A percentile compares a stretch with the other conserved stretches of the same genome.
Conservation (phyloP, 2,797 vertebrate species). For the Scomberomorus guttatus region DNA sequence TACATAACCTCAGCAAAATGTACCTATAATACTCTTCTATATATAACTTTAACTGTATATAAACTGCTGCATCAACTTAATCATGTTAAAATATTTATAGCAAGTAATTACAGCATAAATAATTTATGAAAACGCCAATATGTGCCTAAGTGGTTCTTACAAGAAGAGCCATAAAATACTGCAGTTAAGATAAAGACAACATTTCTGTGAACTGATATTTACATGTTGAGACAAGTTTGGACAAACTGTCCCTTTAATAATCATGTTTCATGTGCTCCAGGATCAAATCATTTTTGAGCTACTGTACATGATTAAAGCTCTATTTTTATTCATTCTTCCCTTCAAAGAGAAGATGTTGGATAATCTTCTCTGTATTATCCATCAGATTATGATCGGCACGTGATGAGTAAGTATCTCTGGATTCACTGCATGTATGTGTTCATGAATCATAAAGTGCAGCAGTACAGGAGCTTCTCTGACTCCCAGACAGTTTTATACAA, state of each 20-base stretch:
- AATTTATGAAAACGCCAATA: too few relatives aligned
- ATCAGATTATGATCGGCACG: conserved; percentile 56
- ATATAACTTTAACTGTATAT: too few relatives aligned
- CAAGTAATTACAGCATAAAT: too few relatives aligned
- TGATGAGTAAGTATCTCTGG: conserved; percentile 37
- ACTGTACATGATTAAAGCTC: conserved; percentile 26
- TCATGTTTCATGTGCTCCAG: conserved; percentile 2
- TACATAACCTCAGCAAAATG: too few relatives aligned
- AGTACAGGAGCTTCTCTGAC: not conserved
- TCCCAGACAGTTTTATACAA: not conserved
- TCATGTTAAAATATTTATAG: too few relatives aligned
- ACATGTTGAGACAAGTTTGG: not conserved
- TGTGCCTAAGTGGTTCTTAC: too few relatives aligned
- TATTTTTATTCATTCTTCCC: conserved; percentile 39
- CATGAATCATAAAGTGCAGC: not conserved
- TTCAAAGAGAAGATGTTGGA: conserved; percentile 30
- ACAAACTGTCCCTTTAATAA: conserved; percentile 17
- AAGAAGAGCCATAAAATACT: too few relatives aligned
- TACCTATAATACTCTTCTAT: too few relatives aligned
- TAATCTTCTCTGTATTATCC: conserved; percentile 53
- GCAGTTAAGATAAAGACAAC: too few relatives aligned
- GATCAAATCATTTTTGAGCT: conserved; percentile 27
- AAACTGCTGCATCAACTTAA: too few relatives aligned
- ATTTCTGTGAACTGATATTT: too few relatives aligned
- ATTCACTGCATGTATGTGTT: not conserved